Conservation (phyloP, 2,888 invertebrate genomes). For the Diplolepis rosae region DNA sequence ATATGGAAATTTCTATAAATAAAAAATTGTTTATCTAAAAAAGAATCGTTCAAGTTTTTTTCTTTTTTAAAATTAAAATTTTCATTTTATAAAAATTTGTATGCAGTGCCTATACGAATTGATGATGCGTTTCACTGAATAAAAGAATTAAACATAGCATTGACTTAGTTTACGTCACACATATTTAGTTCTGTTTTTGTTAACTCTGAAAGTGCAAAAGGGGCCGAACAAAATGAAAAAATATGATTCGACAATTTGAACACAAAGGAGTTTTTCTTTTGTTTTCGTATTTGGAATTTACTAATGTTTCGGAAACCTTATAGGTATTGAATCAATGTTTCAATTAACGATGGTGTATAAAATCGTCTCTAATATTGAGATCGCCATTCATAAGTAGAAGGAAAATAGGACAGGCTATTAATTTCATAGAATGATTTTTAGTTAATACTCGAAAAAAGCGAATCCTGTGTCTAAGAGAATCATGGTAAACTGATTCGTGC, state of each 20-base stretch:
- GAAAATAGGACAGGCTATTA: not conserved
- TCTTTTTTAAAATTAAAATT: not conserved
- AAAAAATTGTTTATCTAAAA: not conserved
- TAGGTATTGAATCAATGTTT: too few relatives aligned
- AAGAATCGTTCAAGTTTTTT: not conserved
- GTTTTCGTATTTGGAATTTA: too few relatives aligned
- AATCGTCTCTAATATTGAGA: not conserved
- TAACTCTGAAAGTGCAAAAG: too few relatives aligned
- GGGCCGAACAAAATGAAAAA: too few relatives aligned
- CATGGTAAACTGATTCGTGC: not conserved
- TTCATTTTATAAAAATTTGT: not conserved
- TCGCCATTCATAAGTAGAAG: conserved; percentile 2
- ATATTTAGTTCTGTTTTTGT: too few relatives aligned
- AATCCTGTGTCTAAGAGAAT: not conserved
- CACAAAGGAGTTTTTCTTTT: too few relatives aligned
- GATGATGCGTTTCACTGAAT: too few relatives aligned
- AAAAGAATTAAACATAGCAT: too few relatives aligned
- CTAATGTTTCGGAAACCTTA: too few relatives aligned
- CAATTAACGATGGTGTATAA: not conserved
- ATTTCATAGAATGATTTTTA: not conserved
- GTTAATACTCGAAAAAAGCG: conserved; percentile 10
- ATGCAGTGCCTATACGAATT: not conserved
- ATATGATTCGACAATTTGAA: too few relatives aligned
- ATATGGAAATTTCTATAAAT: not conserved
- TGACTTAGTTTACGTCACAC: too few relatives aligned